These are phyloP conservation scores for Nymphalis urticae DNA, from an alignment of 2,888 invertebrate genomes.

Conservation along the genomic window DNA sequence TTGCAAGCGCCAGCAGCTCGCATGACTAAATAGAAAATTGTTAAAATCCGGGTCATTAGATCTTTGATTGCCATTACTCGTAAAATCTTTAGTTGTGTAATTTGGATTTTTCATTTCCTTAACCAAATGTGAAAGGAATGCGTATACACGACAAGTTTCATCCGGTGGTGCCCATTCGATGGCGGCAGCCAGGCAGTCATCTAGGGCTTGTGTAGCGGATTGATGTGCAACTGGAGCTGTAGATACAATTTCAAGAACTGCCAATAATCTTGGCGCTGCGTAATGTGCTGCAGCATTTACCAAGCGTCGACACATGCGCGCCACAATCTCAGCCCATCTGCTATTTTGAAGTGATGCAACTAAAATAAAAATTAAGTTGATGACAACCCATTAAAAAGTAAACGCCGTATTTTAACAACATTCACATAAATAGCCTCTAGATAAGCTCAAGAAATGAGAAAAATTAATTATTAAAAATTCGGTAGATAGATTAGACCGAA, in stretches of 20 bases:
- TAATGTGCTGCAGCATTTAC: conserved; percentile 90
- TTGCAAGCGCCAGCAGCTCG: conserved; percentile 56
- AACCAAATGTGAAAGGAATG: conserved; percentile 61
- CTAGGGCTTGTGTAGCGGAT: conserved; percentile 75
- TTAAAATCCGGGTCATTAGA: conserved; percentile 41
- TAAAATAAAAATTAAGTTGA: conserved; percentile 37
- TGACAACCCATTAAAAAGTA: too few species aligned
- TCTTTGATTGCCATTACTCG: conserved; percentile 43
- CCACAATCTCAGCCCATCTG: conserved; percentile 91
- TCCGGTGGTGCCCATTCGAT: conserved; percentile 90
- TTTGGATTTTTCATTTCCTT: conserved; percentile 49
- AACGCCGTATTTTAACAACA: too few species aligned
- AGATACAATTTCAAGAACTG: conserved; percentile 87
- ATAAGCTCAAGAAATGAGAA: too few species aligned
- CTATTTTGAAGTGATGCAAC: conserved; percentile 87
- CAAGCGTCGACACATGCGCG: conserved; percentile 88
- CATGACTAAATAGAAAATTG: conserved; percentile 50
- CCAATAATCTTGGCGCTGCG: conserved; percentile 88
- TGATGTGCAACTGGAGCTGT: conserved; percentile 47
- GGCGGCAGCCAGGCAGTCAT: conserved; percentile 89
- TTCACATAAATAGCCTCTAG: too few species aligned
- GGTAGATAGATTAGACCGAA: too few species aligned
- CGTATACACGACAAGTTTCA: conserved; percentile 90
- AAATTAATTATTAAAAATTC: too few species aligned
- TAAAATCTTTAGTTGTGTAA: conserved; percentile 53